These are phyloP conservation scores for Drosophila mimica DNA, from an alignment of 2,888 invertebrate genomes.

Conservation along the genomic window DNA sequence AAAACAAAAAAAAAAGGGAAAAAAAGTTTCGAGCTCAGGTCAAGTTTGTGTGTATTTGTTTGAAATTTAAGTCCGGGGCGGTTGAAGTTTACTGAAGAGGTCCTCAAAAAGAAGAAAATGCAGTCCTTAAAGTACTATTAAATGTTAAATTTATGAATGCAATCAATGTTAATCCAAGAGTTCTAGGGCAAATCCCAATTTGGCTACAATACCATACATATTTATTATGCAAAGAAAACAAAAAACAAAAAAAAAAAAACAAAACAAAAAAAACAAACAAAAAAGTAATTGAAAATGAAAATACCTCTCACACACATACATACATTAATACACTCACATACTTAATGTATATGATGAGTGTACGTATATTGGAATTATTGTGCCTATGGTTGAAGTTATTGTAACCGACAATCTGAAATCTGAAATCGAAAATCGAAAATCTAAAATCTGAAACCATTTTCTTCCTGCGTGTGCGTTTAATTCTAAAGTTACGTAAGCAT, in stretches of 20 bases:
- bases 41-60: conserved; percentile 48
- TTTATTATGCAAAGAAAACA: conserved; percentile 24
- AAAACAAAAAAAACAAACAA: not conserved
- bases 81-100: not conserved
- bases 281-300: conserved; percentile 1
- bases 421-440: not conserved
- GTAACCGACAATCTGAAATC: conserved; percentile 4
- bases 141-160: conserved; percentile 44
- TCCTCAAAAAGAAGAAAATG: conserved; percentile 2
- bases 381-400: conserved; percentile 38
- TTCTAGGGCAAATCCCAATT: conserved; percentile 42
- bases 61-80: conserved; percentile 3
- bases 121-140: conserved; percentile 19
- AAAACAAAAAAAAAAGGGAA: conserved; percentile 6
- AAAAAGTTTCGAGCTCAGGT: conserved; percentile 41
- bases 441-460: not conserved
- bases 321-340: conserved; percentile 6
- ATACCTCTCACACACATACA: conserved; percentile 42
- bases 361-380: not conserved
- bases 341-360: conserved; percentile 11
- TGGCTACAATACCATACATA: conserved; percentile 40
- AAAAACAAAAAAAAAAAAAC: not conserved
- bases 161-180: conserved; percentile 47
- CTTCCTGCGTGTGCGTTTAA: conserved; percentile 10
- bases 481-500: conserved; percentile 8